Conservation (phyloP, 2,113 vertebrate species). For the Hippocampus barbouri region DNA sequence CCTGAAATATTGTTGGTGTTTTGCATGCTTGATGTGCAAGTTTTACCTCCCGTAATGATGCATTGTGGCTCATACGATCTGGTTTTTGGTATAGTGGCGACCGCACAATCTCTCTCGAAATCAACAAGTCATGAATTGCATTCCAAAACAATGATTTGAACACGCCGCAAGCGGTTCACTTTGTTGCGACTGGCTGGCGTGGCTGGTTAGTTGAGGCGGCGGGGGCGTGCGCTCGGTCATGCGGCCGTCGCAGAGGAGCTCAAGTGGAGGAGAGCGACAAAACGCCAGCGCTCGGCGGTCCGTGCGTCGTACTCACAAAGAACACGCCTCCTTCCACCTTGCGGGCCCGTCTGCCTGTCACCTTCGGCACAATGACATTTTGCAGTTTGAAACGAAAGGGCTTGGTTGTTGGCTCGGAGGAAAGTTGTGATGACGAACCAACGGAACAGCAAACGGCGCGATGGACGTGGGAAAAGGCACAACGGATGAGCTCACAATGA, state of each 20-base stretch:
- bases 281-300: slow-evolving; percentile 13
- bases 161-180: not conserved
- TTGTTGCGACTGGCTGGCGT: not conserved
- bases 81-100: too few relatives aligned
- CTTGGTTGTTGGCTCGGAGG: not conserved
- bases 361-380: slow-evolving; percentile 71
- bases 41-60: too few relatives aligned
- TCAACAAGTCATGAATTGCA: too few relatives aligned
- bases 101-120: too few relatives aligned
- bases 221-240: slow-evolving; percentile 41
- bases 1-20: too few relatives aligned
- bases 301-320: slow-evolving; percentile 73
- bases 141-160: too few relatives aligned
- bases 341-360: slow-evolving; percentile 70
- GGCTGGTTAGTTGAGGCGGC: slow-evolving; percentile 37
- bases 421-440: too few relatives aligned
- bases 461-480: too few relatives aligned
- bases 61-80: too few relatives aligned
- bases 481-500: too few relatives aligned
- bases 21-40: too few relatives aligned
- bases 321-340: slow-evolving; percentile 79
- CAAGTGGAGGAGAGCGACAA: slow-evolving; percentile 29
- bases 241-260: slow-evolving; percentile 29
- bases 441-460: too few relatives aligned
- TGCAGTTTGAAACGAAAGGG: not conserved